Percentiles rank a stretch among this genome's conserved stretches.
These are phyloP conservation scores for Actinernus sp. DNA, from an alignment of 92 coral and sea anemone species.

Conservation along the genomic window DNA sequence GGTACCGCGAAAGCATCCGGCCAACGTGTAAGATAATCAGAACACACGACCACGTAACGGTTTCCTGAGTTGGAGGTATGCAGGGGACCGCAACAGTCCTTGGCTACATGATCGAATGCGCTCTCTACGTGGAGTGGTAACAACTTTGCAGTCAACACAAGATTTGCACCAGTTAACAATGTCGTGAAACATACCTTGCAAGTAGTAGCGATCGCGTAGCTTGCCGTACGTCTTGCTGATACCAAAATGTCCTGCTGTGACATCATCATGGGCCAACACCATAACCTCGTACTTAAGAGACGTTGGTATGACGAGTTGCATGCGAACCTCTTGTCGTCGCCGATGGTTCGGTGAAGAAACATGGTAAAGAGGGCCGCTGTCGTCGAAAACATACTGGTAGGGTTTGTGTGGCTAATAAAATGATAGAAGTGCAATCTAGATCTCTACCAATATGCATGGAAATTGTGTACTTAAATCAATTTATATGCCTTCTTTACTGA, in stretches of 20 bases:
- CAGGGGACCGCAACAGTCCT: constrained; percentile 51
- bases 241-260: constrained; percentile 59
- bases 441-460: no score
- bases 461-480: no score
- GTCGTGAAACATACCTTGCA: constrained; percentile 56
- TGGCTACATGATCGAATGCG: constrained; percentile 44
- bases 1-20: constrained; percentile 60
- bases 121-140: constrained; percentile 48
- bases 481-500: no score
- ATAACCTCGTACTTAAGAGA: constrained; percentile 49
- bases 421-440: no score
- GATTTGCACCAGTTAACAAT: constrained; percentile 32
- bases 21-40: no score
- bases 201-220: constrained; percentile 28
- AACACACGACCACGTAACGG: no score
- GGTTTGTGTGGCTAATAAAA: no score
- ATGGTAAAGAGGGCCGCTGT: constrained; percentile 39
- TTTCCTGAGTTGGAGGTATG: no score
- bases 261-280: constrained; percentile 45
- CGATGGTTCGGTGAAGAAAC: constrained; percentile 25
- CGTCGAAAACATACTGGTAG: constrained; percentile 48
- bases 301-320: constrained; percentile 45
- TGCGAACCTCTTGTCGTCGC: not conserved
- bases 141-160: constrained; percentile 42
- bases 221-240: constrained; percentile 61